Conservation (phyloP, 1,140 invertebrate genomes). For the Achatina immaculata region DNA sequence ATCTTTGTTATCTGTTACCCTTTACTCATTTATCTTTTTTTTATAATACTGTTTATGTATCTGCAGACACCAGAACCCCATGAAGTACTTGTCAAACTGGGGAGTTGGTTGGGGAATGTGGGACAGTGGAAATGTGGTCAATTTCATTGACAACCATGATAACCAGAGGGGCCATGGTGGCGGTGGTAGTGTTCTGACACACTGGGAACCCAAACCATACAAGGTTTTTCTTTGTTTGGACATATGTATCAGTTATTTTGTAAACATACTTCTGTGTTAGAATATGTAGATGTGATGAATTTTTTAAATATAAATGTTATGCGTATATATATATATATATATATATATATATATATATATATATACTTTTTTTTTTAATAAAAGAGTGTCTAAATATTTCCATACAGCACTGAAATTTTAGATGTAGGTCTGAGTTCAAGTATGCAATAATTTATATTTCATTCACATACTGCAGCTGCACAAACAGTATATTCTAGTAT, state of each 20-base stretch:
- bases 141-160: conserved; percentile 73
- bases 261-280: neutral
- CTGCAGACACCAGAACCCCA: conserved; percentile 49
- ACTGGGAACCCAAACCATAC: conserved; percentile 68
- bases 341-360: neutral
- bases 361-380: neutral
- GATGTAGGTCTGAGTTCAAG: too few relatives aligned
- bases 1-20: too few relatives aligned
- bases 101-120: conserved; percentile 68
- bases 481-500: too few relatives aligned
- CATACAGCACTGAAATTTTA: too few relatives aligned
- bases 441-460: too few relatives aligned
- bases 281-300: neutral
- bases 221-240: conserved; percentile 65
- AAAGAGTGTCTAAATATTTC: too few relatives aligned
- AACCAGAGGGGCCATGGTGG: conserved; percentile 71
- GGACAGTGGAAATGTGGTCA: conserved; percentile 64
- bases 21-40: too few relatives aligned
- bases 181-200: conserved; percentile 64
- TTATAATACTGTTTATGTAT: too few relatives aligned
- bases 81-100: conserved; percentile 63
- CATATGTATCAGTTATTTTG: neutral
- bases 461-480: too few relatives aligned
- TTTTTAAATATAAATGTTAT: neutral
- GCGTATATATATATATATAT: neutral